Evolutionary conservation across 2,113 vertebrate species (phyloP).

Genomic region (Orientallactaga bullata): DNA sequence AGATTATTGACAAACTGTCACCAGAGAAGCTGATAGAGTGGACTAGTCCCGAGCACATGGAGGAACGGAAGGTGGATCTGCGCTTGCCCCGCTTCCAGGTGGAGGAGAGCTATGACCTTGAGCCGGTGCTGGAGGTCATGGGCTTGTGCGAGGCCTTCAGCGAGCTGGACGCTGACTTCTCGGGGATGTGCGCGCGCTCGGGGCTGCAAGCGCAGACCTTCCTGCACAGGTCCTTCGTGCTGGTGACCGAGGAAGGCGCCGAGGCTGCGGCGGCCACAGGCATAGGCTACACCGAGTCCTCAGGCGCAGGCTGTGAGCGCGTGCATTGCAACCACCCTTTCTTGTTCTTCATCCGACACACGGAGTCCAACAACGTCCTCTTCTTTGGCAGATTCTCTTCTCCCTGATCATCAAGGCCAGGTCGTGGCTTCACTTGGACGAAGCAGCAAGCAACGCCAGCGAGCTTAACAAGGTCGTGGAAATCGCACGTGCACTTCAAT

Average conservation of each 20-base stretch:
- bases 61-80: slow-evolving; percentile 70
- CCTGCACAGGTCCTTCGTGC: slow-evolving; percentile 84
- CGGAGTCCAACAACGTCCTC: slow-evolving; percentile 82
- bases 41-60: slow-evolving; percentile 68
- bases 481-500: fast-evolving
- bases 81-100: slow-evolving; percentile 83
- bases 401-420: slow-evolving; percentile 61
- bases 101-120: slow-evolving; percentile 73
- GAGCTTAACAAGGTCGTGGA: fast-evolving
- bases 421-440: background rate
- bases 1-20: slow-evolving; percentile 68
- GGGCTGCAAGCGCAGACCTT: slow-evolving; percentile 76
- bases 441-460: too few relatives aligned
- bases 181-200: slow-evolving; percentile 41
- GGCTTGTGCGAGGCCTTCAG: slow-evolving; percentile 72
- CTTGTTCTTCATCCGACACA: slow-evolving; percentile 85
- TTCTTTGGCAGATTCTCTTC: slow-evolving; percentile 84
- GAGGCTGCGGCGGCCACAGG: slow-evolving; percentile 74
- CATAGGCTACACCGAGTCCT: background rate
- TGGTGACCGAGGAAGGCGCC: slow-evolving; percentile 85
- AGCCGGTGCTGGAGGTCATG: slow-evolving; percentile 62
- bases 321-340: slow-evolving; percentile 86
- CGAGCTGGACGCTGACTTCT: slow-evolving; percentile 63
- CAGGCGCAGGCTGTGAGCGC: slow-evolving; percentile 65
- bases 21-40: slow-evolving; percentile 81